Evolutionary conservation across 2,888 invertebrate genomes (phyloP).

Genomic region (Pristionchus arcanus): DNA sequence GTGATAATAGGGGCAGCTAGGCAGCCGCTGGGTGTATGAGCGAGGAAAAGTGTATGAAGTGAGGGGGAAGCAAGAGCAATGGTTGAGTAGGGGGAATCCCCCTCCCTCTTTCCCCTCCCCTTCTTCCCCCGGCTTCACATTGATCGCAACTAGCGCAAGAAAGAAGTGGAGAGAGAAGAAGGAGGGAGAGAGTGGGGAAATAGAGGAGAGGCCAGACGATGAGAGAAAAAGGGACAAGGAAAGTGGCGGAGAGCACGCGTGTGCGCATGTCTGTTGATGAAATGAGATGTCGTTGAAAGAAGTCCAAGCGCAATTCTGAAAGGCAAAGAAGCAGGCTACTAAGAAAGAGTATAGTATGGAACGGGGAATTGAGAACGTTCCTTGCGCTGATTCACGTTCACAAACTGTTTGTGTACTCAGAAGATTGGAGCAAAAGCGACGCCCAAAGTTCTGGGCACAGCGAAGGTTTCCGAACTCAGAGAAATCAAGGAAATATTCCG

Average conservation of each 20-base stretch:
- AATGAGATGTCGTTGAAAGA: constrained; percentile 40
- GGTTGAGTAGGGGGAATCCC: constrained; percentile 25
- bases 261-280: neutral
- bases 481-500: too few relatives aligned
- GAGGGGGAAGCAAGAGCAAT: neutral
- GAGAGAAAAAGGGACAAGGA: neutral
- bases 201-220: neutral
- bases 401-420: neutral
- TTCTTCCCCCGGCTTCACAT: constrained; percentile 16
- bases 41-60: neutral
- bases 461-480: neutral
- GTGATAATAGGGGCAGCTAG: neutral
- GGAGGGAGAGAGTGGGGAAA: neutral
- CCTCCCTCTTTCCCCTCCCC: neutral
- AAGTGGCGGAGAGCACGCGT: neutral
- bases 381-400: neutral
- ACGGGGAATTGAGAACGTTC: neutral
- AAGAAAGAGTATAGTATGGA: constrained; percentile 7
- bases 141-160: constrained; percentile 37
- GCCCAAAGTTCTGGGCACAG: neutral
- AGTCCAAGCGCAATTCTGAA: neutral
- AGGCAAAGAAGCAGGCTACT: neutral
- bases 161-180: neutral
- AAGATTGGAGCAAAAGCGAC: neutral
- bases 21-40: neutral